Evolutionary conservation across 1,140 invertebrate genomes (phyloP).

Genomic region (Mercenaria mercenaria): DNA sequence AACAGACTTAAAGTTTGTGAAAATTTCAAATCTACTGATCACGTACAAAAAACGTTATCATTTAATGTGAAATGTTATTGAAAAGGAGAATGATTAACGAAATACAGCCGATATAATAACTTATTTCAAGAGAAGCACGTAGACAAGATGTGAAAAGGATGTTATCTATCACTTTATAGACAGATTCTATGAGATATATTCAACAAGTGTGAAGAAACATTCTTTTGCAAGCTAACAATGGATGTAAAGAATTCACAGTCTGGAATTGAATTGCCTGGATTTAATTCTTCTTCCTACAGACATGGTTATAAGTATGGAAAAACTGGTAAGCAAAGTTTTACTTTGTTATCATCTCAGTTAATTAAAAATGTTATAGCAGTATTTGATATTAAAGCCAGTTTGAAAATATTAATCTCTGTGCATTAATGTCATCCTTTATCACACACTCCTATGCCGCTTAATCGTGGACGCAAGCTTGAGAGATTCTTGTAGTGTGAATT

Average conservation of each 20-base stretch:
- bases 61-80: neutral
- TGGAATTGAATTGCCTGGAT: neutral
- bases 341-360: too few species aligned
- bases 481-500: too few species aligned
- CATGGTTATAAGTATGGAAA: neutral
- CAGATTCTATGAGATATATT: neutral
- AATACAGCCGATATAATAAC: neutral
- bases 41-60: too few species aligned
- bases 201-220: neutral
- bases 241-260: neutral
- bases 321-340: neutral
- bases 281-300: neutral
- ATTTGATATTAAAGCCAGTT: too few species aligned
- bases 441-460: too few species aligned
- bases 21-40: too few species aligned
- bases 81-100: neutral
- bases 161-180: conserved; percentile 7
- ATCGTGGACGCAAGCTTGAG: too few species aligned
- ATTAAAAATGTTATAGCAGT: too few species aligned
- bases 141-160: neutral
- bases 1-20: too few species aligned
- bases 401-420: too few species aligned
- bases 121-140: neutral
- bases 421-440: too few species aligned
- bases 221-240: neutral